A percentile compares a stretch with the other conserved stretches of the same genome.
Evolutionary conservation across 2,113 vertebrate genomes (phyloP).

Genomic region (Cricetomys ansorgei): DNA sequence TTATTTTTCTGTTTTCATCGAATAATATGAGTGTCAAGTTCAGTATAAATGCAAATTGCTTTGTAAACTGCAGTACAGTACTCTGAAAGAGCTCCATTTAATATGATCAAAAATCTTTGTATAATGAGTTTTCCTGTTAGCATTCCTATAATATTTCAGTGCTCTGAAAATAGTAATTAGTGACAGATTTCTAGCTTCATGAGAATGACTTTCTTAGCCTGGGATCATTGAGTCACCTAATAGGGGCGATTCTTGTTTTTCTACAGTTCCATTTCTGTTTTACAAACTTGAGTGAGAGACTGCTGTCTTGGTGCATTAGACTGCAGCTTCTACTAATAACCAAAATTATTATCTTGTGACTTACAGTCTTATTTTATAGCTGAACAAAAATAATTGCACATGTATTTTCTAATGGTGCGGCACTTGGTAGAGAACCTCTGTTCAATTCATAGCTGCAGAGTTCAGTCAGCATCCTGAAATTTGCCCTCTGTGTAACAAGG

Average conservation of each 20-base stretch:
- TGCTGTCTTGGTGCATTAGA: constrained; percentile 7
- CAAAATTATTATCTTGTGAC: constrained; percentile 8
- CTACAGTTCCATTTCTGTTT: not conserved
- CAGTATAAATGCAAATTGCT: constrained; percentile 18
- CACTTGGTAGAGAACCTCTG: not conserved
- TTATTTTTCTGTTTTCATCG: not conserved
- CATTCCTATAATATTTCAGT: constrained; percentile 31
- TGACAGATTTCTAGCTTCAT: not conserved
- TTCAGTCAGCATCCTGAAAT: not conserved
- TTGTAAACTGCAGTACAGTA: not conserved
- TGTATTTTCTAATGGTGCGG: not conserved
- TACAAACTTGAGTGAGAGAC: constrained; percentile 30
- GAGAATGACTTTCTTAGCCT: not conserved
- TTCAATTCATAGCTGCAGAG: not conserved
- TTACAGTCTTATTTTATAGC: constrained; percentile 30
- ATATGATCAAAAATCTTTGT: constrained; percentile 31
- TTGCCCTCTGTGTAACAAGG: not conserved
- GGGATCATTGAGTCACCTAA: not conserved
- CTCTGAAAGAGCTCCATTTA: not conserved
- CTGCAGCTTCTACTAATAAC: constrained; percentile 28
- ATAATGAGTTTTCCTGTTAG: constrained; percentile 34
- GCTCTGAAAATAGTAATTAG: constrained; percentile 51
- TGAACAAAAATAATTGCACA: not conserved
- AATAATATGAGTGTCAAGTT: not conserved
- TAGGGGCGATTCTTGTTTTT: constrained; percentile 42